Conservation (phyloP, 2,113 vertebrate species). For the Chionodraco myersi region DNA sequence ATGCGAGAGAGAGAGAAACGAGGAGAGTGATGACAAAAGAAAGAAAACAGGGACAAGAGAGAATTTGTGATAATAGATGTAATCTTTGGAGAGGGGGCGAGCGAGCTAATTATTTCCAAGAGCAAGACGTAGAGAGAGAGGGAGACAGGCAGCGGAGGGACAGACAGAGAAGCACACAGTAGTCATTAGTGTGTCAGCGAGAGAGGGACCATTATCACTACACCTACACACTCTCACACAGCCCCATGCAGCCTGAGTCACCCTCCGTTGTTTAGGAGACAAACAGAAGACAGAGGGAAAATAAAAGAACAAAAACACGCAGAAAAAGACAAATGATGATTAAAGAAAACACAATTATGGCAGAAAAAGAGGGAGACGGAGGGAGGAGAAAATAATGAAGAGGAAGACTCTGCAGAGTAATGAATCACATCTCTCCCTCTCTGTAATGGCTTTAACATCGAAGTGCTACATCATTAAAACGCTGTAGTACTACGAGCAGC, state of each 20-base stretch:
- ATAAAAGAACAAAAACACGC: slow-evolving; percentile 41
- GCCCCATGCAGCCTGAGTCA: slow-evolving; percentile 57
- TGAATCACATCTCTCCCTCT: slow-evolving; percentile 65
- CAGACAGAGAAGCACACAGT: slow-evolving; percentile 60
- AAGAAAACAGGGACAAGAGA: slow-evolving; percentile 54
- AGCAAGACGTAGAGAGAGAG: background rate
- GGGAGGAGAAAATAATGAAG: slow-evolving; percentile 11
- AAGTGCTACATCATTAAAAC: slow-evolving; percentile 67
- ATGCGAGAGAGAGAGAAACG: slow-evolving; percentile 12
- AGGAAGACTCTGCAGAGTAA: slow-evolving; percentile 57
- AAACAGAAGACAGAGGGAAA: slow-evolving; percentile 56
- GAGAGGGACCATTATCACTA: slow-evolving; percentile 64
- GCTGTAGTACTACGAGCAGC: slow-evolving; percentile 29
- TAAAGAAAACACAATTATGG: slow-evolving; percentile 54
- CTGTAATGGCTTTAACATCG: slow-evolving; percentile 68
- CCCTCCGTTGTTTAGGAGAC: slow-evolving; percentile 63
- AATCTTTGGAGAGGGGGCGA: slow-evolving; percentile 50
- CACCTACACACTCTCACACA: slow-evolving; percentile 24
- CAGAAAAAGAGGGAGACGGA: slow-evolving; percentile 6
- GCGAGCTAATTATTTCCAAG: slow-evolving; percentile 67
- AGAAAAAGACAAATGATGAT: slow-evolving; percentile 47
- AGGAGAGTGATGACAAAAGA: slow-evolving; percentile 49
- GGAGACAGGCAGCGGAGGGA: slow-evolving; percentile 2
- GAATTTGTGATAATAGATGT: slow-evolving; percentile 59
- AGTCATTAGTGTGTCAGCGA: slow-evolving; percentile 80